Evolutionary conservation across 2,113 vertebrate genomes (phyloP), one percentile per base, ranked within the genome.

Genomic region (Chloroceryle aenea): DNA sequence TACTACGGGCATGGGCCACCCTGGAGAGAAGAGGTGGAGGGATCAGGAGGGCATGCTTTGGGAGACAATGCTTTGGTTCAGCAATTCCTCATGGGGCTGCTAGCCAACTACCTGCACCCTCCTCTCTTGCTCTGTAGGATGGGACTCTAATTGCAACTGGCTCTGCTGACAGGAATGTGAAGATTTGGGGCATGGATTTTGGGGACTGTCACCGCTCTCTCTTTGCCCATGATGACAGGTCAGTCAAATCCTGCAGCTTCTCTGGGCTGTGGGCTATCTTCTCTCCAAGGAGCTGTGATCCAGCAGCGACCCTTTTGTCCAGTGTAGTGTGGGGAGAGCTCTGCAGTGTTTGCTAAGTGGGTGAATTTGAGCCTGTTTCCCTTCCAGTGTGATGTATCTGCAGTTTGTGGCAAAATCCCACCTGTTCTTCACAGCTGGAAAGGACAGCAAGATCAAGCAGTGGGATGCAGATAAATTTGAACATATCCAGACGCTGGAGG

Each of bases 191-290:
- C 67, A 89, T 99, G 97, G 99, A 99, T 96, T 99, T 99, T 15
- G 99, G 99, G 22, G 99, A 99, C 96, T 99, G 99, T 91, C 99
- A 99, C 93, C 98, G 98, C 55, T 99, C 99, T 67, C 98, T 99
- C 94, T 99, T 99, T 92, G 99, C 99, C 36, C 99, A 99, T 6
- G 99, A 99, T 13, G 99, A 99, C 99, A 99, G 99, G 99, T 99
- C 82, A 82, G 88, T 82, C 27, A 74, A 29, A 74, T 68, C 23
- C 50, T 81, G 9, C 16, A 61, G 32, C 26, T 29, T 55, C 23
- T 77, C 48, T 61, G 86, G 23, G 6, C 21, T 90, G 30, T 34
- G 36, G 19, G 45, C 21, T 56, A 0, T 40, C 36, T 92, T 77
- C 4, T 36, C 45, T 69, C 23, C 27, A 71, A 67, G 74, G n/a